phyloP scores from a whole-genome alignment of 2,888 invertebrate genomes.

The Mylabris sibirica region DNA sequence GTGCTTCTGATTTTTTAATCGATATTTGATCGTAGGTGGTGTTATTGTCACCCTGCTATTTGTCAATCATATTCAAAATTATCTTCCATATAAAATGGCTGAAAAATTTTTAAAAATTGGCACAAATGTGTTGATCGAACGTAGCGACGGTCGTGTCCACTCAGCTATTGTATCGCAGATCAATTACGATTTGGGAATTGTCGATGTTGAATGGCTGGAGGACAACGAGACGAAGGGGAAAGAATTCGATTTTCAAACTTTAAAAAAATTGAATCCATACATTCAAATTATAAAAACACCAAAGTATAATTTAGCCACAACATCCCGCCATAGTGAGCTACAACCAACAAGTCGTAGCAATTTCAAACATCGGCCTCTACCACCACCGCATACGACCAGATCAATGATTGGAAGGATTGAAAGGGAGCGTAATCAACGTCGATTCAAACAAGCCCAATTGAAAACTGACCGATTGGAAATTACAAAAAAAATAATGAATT shows the following conservation, averaged over 20 bases:
- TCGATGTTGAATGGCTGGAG: constrained; percentile 99
- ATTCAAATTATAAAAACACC: constrained; percentile 59
- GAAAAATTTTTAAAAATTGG: constrained; percentile 61
- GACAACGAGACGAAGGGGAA: constrained; percentile 99
- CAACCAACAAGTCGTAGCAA: constrained; percentile 29
- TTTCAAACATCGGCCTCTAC: neutral
- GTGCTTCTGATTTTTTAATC: no score
- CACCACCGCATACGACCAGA: constrained; percentile 35
- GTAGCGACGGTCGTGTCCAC: constrained; percentile 92
- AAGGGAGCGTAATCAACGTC: constrained; percentile 91
- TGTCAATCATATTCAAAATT: neutral
- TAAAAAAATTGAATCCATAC: constrained; percentile 86
- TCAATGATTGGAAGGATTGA: constrained; percentile 84
- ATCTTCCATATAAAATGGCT: constrained; percentile 19
- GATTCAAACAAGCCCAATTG: constrained; percentile 88
- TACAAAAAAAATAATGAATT: constrained; percentile 88
- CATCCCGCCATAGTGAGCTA: constrained; percentile 27
- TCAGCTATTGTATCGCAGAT: constrained; percentile 93
- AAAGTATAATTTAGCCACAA: constrained; percentile 23
- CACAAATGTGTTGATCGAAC: constrained; percentile 80
- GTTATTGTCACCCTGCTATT: neutral
- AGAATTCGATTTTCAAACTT: constrained; percentile 92
- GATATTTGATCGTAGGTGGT: no score
- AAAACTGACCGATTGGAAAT: constrained; percentile 83
- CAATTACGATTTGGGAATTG: constrained; percentile 84